Base-by-base conservation (phyloP, 2,888 invertebrate genomes). In the Hypselothyrea guttata region DNA sequence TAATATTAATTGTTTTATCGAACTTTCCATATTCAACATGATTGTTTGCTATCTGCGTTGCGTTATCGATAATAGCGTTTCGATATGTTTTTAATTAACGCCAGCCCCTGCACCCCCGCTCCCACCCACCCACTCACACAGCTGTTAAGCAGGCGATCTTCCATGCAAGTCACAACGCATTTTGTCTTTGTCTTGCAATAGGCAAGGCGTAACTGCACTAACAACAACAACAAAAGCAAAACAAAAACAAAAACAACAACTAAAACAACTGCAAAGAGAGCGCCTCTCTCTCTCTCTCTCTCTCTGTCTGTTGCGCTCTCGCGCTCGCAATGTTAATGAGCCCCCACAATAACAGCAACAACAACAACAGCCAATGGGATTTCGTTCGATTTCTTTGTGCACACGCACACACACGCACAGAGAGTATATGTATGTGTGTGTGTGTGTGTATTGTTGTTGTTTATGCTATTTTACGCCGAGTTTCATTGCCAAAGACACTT, bases 401-500 rank as follows among this genome's bases (percentile, higher is more conserved):
- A 53, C 42, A 35, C 61, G 63, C 30, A 49, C 61, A 68, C 30
- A 49, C 44, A 52, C 28, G 47, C 11, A 28, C 7, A 35, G n/a
- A 51, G 30, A n/a, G 31, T n/a, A 13, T 28, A 28, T 27, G 30
- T 30, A 41, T 34, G 4, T 33, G 11, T 51, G 28, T 13, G 5
- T 38, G 7, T 47, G 13, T 49, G 22, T 37, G 40, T n/a, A n/a
- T n/a, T n/a, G n/a, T n/a, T 41, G 37, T 38, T 45, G 27, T 40
- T 34, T 7, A 8, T 2, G 3, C 2, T 35, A 4, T 35, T 12
- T 34, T 12, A 33, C 33, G 34, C 27, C 28, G 37, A 38, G 45
- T 40, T 58, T 69, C 84, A 81, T 62, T 77, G 82, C 71, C 77
- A 81, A 83, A 76, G 84, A 70, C 77, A 77, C 77, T 84, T 84